These are phyloP conservation scores for Melangyna quadrimaculata DNA, from an alignment of 2,888 invertebrate genomes.

Conservation along the genomic window DNA sequence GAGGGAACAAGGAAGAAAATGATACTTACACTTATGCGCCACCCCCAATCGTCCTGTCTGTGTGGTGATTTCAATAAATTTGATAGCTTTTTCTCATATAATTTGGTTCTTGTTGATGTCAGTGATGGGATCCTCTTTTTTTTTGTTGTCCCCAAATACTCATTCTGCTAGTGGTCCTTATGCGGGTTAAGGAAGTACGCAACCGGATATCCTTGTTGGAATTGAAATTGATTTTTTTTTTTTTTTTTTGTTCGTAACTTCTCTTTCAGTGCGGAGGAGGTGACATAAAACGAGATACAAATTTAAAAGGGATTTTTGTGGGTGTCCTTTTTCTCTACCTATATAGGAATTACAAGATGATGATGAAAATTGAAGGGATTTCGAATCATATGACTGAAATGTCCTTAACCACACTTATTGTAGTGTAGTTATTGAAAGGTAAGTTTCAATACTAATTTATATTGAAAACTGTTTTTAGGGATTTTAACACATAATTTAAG, in stretches of 20 bases:
- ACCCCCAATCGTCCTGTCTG: conserved; percentile 48
- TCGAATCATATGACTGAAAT: not conserved
- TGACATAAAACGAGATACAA: conserved; percentile 2
- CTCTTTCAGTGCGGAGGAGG: not conserved
- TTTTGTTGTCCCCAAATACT: not conserved
- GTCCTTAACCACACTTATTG: not conserved
- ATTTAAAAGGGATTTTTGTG: conserved; percentile 45
- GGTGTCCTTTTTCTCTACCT: conserved; percentile 2
- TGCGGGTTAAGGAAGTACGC: conserved; percentile 26
- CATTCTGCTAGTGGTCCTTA: not conserved
- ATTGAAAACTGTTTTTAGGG: not conserved
- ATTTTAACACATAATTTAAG: no score
- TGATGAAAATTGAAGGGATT: not conserved
- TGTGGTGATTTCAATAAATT: conserved; percentile 80
- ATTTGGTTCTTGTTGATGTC: conserved; percentile 75
- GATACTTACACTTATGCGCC: conserved; percentile 2
- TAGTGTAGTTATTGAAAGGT: not conserved
- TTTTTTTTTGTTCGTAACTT: no score
- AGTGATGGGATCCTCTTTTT: conserved; percentile 46
- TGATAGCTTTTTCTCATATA: conserved; percentile 76
- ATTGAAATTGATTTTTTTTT: conserved; percentile 68
- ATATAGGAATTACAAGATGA: not conserved
- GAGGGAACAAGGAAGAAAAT: conserved; percentile 1
- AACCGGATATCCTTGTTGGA: conserved; percentile 64
- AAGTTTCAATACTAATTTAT: not conserved